Percentiles rank a stretch among this genome's conserved stretches.
phyloP scores from a whole-genome alignment of 2,797 vertebrate species.

The Pteronotus mesoamericanus region DNA sequence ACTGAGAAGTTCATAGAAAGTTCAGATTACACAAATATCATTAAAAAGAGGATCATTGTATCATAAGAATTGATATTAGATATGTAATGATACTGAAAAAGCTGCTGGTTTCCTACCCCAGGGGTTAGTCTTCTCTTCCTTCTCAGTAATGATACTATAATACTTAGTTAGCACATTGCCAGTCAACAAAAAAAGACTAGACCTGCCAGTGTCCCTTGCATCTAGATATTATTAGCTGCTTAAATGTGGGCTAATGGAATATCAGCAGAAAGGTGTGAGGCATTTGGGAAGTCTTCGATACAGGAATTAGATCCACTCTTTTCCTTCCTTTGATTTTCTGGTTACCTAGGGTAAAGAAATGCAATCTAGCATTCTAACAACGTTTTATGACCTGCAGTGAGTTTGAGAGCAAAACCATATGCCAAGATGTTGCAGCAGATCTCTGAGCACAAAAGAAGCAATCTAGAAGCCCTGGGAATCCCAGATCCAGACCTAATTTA shows the following conservation, averaged over 20 bases:
- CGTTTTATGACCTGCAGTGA: not conserved
- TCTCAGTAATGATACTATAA: not conserved
- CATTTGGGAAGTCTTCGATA: not conserved
- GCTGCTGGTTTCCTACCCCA: not conserved
- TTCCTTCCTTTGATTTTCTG: not conserved
- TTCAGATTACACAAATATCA: constrained; percentile 13
- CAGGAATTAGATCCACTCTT: not conserved
- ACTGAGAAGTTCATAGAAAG: constrained; percentile 23
- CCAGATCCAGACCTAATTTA: not conserved
- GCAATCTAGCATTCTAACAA: not conserved
- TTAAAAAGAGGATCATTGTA: not conserved
- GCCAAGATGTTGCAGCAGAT: not conserved
- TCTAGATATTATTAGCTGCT: not conserved
- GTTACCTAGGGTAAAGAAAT: not conserved
- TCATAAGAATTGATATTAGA: not conserved
- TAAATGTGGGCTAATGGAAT: not conserved
- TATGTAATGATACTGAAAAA: not conserved
- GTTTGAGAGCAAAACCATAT: not conserved
- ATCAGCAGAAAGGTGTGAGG: not conserved
- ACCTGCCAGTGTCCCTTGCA: not conserved
- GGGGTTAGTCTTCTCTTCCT: not conserved
- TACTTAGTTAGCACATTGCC: not conserved
- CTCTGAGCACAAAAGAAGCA: not conserved
- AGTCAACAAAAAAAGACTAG: not conserved
- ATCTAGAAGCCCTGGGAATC: not conserved